A percentile compares a stretch with the other conserved stretches of the same genome.
phyloP scores from a whole-genome alignment of 2,888 invertebrate species.

The Drosophila kuntzei region DNA sequence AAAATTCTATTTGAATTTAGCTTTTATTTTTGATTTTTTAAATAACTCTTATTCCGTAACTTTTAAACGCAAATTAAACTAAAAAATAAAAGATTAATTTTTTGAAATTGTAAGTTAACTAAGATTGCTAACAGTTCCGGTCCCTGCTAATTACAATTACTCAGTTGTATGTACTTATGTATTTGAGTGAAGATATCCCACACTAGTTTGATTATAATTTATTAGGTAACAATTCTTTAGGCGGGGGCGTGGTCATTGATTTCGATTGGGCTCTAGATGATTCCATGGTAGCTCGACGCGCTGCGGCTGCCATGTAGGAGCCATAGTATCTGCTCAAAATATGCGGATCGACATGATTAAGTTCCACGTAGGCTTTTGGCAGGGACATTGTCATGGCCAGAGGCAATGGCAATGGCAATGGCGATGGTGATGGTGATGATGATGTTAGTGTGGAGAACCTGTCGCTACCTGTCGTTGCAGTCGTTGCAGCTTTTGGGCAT shows the following conservation, averaged over 20 bases:
- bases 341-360: conserved; percentile 77
- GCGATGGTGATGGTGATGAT: neutral
- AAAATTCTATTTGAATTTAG: too few species aligned
- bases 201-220: conserved; percentile 36
- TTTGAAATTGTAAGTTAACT: too few species aligned
- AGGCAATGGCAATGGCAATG: conserved; percentile 2
- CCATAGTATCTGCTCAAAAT: conserved; percentile 84
- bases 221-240: conserved; percentile 57
- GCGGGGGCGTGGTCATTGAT: conserved; percentile 33
- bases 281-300: conserved; percentile 60
- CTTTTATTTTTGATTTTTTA: neutral
- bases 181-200: neutral
- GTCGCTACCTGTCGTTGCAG: too few species aligned
- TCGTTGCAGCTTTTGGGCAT: too few species aligned
- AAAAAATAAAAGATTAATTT: too few species aligned
- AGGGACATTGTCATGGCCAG: conserved; percentile 28
- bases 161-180: neutral
- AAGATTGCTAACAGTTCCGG: too few species aligned
- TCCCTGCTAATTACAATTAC: neutral
- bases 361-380: conserved; percentile 47
- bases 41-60: too few species aligned
- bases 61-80: too few species aligned
- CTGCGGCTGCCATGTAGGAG: conserved; percentile 84
- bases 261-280: conserved; percentile 42
- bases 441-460: neutral